Conservation (phyloP, 2,797 vertebrate genomes). For the Sebastes elongatus region DNA sequence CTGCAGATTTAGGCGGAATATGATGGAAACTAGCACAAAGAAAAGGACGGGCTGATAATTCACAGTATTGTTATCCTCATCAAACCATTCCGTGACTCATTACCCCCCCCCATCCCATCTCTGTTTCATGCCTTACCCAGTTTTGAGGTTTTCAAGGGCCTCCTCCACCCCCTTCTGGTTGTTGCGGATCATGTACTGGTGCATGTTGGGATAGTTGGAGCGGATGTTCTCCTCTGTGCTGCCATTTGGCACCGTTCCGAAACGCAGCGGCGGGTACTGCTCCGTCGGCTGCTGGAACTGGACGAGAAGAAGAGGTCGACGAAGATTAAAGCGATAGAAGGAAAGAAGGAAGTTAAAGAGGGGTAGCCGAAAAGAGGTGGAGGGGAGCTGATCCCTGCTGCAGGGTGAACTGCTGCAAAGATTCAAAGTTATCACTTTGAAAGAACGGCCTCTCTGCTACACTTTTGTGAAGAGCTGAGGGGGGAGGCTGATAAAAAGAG, state of each 20-base stretch:
- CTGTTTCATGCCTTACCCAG: conserved; percentile 80
- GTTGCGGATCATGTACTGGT: conserved; percentile 93
- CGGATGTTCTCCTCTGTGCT: conserved; percentile 95
- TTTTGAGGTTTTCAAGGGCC: conserved; percentile 93
- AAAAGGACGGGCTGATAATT: too few relatives aligned
- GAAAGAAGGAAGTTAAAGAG: neutral
- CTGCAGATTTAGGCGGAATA: too few relatives aligned
- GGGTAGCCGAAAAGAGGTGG: neutral
- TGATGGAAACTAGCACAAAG: too few relatives aligned
- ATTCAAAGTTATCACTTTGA: conserved; percentile 25
- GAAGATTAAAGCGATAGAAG: conserved; percentile 13
- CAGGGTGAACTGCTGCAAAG: conserved; percentile 13
- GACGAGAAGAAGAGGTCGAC: neutral
- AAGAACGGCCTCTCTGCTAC: neutral
- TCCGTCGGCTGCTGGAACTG: conserved; percentile 93
- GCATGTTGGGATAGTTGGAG: conserved; percentile 95
- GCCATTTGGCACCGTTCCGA: conserved; percentile 93
- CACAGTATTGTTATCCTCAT: too few relatives aligned
- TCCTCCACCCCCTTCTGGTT: conserved; percentile 94
- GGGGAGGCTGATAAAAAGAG: conserved; percentile 4
- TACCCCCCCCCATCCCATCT: neutral
- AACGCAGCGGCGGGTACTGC: conserved; percentile 92
- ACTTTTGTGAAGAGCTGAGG: conserved; percentile 16
- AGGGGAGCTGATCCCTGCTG: neutral
- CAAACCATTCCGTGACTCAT: too few relatives aligned